Evolutionary conservation across 2,797 vertebrate species (phyloP), one percentile per base, ranked within the genome.

Genomic region (Esox masquinongy): DNA sequence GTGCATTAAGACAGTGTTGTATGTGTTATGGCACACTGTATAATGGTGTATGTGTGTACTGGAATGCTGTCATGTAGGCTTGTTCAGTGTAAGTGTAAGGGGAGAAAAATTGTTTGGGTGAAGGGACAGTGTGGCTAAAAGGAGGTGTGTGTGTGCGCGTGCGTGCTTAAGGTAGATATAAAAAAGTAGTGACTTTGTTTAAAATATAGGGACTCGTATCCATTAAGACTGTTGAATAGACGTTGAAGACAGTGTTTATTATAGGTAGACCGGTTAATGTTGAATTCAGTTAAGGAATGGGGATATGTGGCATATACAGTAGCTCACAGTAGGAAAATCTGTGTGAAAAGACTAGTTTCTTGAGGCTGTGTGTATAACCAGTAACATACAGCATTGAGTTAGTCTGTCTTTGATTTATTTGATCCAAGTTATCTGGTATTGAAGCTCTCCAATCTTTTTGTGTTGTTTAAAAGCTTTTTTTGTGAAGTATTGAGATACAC

Each of bases 121-220:
- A 17, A 66, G 31, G 63, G 63, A 47, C 64, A 5, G 17, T 34
- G 19, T 36, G 16, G 49, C n/a, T 34, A 7, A 34, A 29, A 26
- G 15, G 24, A 31, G 26, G 29, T 29, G 47, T 9, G 17, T 5
- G 47, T 9, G 63, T 24, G 2, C 22, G n/a, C 24, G 56, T 4
- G n/a, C 24, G 56, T 24, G 56, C 22, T 12, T 22, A 24, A 56
- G 17, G 19, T 59, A n/a, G n/a, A 59, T 6, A n/a, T 59, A 24
- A 19, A 59, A 59, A 66, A 66, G 63, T 66, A 31, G 49, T 68
- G 79, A 85, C 51, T 88, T 77, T 68, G 63, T 1, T n/a, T 77
- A 34, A 26, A 68, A 19, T 79, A 3, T 26, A 7, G 4, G 15
- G 77, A 9, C 63, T 78, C 51, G 78, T 66, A 22, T 36, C 29